Percentiles rank a stretch among this genome's conserved stretches.
phyloP scores from a whole-genome alignment of 2,113 vertebrate genomes.

The Caracal caracal region DNA sequence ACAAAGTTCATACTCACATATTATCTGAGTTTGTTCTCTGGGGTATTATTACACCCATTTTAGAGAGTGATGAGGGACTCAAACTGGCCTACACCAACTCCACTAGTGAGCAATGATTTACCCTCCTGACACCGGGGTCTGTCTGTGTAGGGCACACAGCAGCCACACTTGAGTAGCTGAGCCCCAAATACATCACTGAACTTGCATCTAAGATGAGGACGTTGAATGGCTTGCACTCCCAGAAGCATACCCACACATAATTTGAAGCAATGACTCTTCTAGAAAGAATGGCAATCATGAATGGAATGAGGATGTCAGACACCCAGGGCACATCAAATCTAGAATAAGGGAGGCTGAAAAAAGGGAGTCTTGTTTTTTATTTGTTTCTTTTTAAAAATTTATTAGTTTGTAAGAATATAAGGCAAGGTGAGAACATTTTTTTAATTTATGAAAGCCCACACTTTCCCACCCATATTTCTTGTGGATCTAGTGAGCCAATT shows the following conservation, averaged over 20 bases:
- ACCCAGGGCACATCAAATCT: background rate
- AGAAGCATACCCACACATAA: constrained; percentile 37
- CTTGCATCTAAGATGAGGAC: background rate
- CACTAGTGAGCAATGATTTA: background rate
- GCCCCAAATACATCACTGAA: background rate
- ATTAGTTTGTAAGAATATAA: constrained; percentile 1
- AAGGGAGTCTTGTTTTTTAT: background rate
- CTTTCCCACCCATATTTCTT: background rate
- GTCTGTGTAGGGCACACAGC: background rate
- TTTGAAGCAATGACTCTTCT: constrained; percentile 48
- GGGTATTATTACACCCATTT: background rate
- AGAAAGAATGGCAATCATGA: constrained; percentile 69
- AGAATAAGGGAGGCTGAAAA: background rate
- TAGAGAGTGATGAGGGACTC: background rate
- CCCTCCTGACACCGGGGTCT: background rate
- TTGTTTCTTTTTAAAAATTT: background rate
- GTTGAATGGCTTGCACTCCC: background rate
- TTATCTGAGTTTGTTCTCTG: background rate
- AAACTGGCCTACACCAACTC: background rate
- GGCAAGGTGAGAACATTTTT: background rate
- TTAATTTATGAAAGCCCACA: background rate
- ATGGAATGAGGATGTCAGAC: constrained; percentile 68
- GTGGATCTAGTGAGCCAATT: background rate
- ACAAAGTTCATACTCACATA: background rate
- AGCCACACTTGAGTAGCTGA: background rate